phyloP scores from a whole-genome alignment of 1,140 invertebrate genomes.

The Rhyacophila brunnea region DNA sequence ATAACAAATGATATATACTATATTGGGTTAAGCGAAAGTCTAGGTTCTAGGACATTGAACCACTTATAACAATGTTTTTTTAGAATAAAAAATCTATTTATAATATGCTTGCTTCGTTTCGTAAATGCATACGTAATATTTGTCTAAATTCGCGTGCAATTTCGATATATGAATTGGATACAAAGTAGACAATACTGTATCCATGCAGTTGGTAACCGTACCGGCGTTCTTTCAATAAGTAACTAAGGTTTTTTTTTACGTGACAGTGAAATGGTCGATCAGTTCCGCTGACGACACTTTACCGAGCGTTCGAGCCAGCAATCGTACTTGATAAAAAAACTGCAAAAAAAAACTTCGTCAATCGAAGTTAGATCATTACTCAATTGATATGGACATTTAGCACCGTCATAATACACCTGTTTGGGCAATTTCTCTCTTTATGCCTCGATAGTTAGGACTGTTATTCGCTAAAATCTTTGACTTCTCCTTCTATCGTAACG shows the following conservation, averaged over 20 bases:
- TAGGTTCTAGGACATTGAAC: too few species aligned
- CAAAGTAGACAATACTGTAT: too few species aligned
- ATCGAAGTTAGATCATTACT: slow-evolving; percentile 10
- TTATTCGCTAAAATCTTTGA: slow-evolving; percentile 13
- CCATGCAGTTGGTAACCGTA: neutral
- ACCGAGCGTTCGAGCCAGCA: neutral
- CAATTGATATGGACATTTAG: slow-evolving; percentile 27
- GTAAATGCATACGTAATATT: too few species aligned
- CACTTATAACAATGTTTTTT: too few species aligned
- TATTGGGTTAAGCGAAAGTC: too few species aligned
- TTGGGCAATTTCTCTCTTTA: slow-evolving; percentile 19
- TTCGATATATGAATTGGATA: too few species aligned
- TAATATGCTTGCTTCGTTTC: too few species aligned
- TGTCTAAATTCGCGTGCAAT: too few species aligned
- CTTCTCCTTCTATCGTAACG: slow-evolving; percentile 14
- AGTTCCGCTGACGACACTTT: slow-evolving; percentile 21
- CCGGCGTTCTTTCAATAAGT: neutral
- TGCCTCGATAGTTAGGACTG: slow-evolving; percentile 15
- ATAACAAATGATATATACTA: too few species aligned
- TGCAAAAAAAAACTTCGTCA: slow-evolving; percentile 10
- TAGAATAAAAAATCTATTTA: too few species aligned
- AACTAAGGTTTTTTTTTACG: slow-evolving; percentile 16
- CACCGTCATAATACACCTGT: slow-evolving; percentile 13
- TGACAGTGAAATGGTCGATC: slow-evolving; percentile 33
- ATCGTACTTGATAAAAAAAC: neutral